Percentiles rank a stretch among this genome's conserved stretches.
These are phyloP conservation scores for Apostichopus leukothele DNA, from an alignment of 53 echinoderm and acorn worm species.

Conservation along the genomic window DNA sequence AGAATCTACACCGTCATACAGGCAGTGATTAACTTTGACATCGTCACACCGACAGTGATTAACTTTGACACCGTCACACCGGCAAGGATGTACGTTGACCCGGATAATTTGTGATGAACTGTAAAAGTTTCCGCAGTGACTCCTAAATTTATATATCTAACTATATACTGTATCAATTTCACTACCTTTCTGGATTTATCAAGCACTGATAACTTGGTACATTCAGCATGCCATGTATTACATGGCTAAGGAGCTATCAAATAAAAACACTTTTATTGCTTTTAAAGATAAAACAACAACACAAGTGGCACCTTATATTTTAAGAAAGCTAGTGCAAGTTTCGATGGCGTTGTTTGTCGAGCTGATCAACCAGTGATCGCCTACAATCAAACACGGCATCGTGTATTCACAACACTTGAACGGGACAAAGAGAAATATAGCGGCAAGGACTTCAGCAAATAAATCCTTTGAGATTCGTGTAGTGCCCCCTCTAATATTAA, in stretches of 20 bases:
- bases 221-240: neutral
- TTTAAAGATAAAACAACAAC: neutral
- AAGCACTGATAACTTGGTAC: no score
- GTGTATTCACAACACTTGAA: constrained; percentile 2
- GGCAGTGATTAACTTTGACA: no score
- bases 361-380: neutral
- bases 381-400: constrained; percentile 3
- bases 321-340: neutral
- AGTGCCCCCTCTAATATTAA: constrained; percentile 3
- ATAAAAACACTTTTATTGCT: neutral
- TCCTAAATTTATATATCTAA: no score
- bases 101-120: no score
- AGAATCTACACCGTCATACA: no score
- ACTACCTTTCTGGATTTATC: no score
- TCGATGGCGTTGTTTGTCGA: neutral
- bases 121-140: no score
- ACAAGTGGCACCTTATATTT: neutral
- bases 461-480: constrained; percentile 18
- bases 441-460: neutral
- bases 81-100: no score
- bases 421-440: neutral
- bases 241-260: neutral
- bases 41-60: no score
- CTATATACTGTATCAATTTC: no score
- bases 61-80: no score